Evolutionary conservation across 2,113 vertebrate genomes (phyloP).

Genomic region (Apteryx mantelli): DNA sequence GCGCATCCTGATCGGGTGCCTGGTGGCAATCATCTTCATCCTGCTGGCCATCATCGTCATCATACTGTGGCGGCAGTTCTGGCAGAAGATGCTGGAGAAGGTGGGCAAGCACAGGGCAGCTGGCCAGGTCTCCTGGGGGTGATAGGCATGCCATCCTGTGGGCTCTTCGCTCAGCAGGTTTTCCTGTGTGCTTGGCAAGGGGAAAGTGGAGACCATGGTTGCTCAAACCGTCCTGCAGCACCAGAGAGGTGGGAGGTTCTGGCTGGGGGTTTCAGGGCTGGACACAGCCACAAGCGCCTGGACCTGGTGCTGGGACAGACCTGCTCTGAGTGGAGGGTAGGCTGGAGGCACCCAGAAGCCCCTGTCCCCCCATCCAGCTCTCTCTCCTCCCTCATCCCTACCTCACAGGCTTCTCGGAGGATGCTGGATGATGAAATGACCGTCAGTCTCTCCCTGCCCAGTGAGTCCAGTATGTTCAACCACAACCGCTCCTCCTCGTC

Average conservation of each 20-base stretch:
- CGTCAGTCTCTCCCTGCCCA: constrained; percentile 90
- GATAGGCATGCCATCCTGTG: accelerated
- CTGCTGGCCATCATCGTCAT: constrained; percentile 93
- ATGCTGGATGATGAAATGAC: constrained; percentile 95
- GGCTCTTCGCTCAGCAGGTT: background rate
- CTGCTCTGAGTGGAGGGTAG: background rate
- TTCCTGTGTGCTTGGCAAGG: background rate
- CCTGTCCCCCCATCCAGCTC: background rate
- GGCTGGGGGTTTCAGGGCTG: background rate
- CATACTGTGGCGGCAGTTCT: constrained; percentile 97
- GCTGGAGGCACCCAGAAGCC: background rate
- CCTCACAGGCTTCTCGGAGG: constrained; percentile 88
- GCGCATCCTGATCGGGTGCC: constrained; percentile 91
- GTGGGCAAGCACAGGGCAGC: constrained; percentile 24
- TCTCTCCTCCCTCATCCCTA: background rate
- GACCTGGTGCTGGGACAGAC: background rate
- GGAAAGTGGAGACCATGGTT: background rate
- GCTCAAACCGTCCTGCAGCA: background rate
- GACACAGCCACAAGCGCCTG: background rate
- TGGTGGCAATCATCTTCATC: constrained; percentile 97
- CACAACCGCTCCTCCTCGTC: constrained; percentile 87
- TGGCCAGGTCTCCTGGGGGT: background rate
- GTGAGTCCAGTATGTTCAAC: constrained; percentile 88
- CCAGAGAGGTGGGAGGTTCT: background rate
- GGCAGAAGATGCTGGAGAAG: constrained; percentile 99